Evolutionary conservation across 2,113 vertebrate genomes (phyloP).

Genomic region (mouse (Mus musculus)): DNA sequence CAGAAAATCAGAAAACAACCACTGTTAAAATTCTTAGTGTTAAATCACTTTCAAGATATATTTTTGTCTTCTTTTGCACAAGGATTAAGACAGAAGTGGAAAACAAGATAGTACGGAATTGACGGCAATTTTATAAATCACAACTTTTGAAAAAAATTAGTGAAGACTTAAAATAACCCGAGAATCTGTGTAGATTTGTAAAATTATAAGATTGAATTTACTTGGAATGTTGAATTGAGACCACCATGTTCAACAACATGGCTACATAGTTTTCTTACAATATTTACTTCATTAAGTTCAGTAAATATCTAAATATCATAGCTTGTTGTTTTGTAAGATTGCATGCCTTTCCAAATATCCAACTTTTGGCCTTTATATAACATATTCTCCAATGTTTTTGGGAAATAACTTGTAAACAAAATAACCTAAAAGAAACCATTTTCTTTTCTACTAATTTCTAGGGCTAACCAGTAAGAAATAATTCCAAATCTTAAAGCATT

Average conservation of each 20-base stretch:
- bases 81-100: not conserved
- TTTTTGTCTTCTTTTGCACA: not conserved
- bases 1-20: constrained; percentile 34
- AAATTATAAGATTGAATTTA: not conserved
- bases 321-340: not conserved
- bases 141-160: not conserved
- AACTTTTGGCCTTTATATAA: not conserved
- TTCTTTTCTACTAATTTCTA: not conserved
- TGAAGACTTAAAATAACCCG: not conserved
- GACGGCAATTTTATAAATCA: not conserved
- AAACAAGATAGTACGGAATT: not conserved
- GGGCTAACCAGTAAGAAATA: not conserved
- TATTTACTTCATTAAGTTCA: not conserved
- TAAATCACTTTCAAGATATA: not conserved
- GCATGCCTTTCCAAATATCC: not conserved
- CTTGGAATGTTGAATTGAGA: not conserved
- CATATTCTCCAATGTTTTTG: not conserved
- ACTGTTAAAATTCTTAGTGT: not conserved
- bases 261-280: not conserved
- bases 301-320: not conserved
- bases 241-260: not conserved
- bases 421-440: not conserved
- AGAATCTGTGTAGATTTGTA: not conserved
- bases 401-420: not conserved
- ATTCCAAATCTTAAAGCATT: not conserved